These are phyloP conservation scores for Jaculus jaculus DNA, from an alignment of 2,113 vertebrate species.

Conservation along the genomic window DNA sequence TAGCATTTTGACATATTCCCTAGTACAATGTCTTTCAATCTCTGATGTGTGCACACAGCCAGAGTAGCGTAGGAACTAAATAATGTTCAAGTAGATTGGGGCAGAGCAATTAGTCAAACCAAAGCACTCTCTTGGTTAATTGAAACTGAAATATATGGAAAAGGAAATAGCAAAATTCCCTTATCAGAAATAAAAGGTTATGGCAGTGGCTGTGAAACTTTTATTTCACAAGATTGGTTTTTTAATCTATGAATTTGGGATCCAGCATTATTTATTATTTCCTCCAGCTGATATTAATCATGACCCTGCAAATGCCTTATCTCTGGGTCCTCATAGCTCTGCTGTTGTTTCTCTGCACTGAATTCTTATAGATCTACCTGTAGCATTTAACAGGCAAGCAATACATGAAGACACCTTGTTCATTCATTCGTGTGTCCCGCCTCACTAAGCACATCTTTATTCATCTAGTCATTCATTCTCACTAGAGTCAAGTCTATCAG, in stretches of 20 bases:
- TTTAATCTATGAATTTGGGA: neutral
- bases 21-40: neutral
- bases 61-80: neutral
- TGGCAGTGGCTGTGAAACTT: neutral
- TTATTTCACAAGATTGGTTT: neutral
- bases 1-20: slow-evolving; percentile 26
- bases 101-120: neutral
- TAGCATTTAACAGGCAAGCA: neutral
- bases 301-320: neutral
- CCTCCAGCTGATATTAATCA: neutral
- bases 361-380: neutral
- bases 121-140: neutral
- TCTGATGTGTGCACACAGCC: neutral
- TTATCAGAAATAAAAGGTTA: neutral
- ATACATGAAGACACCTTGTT: neutral
- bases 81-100: neutral
- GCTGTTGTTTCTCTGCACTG: neutral
- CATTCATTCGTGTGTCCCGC: neutral
- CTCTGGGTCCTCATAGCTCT: neutral
- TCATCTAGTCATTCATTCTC: neutral
- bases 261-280: neutral
- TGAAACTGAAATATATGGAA: neutral
- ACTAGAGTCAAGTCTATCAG: neutral
- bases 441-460: neutral
- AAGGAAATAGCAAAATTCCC: neutral